These are phyloP conservation scores for Bombus affinis DNA, from an alignment of 1,140 invertebrate genomes.

Conservation along the genomic window DNA sequence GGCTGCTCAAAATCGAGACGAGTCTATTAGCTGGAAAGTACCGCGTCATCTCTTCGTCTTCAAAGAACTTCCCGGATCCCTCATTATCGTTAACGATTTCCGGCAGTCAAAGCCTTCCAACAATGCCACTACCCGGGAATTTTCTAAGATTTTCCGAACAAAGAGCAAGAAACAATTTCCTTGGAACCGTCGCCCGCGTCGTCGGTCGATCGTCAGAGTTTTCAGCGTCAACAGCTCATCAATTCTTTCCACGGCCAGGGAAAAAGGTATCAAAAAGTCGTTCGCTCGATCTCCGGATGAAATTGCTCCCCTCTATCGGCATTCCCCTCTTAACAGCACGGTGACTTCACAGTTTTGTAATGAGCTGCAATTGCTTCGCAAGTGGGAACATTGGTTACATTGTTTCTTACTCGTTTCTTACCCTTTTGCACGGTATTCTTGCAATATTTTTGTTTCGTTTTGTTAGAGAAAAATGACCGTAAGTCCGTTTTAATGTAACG, in stretches of 20 bases:
- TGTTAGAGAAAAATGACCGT: too few species aligned
- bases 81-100: conserved; percentile 44
- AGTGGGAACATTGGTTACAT: neutral
- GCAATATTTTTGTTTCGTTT: neutral
- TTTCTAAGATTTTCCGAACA: conserved; percentile 22
- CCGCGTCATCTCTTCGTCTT: conserved; percentile 9
- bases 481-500: too few species aligned
- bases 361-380: neutral
- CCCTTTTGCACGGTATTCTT: neutral
- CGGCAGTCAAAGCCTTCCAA: neutral
- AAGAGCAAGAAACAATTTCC: neutral
- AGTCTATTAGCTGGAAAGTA: conserved; percentile 30
- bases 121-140: neutral
- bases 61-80: conserved; percentile 13
- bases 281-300: neutral
- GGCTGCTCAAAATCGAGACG: conserved; percentile 11
- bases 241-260: neutral
- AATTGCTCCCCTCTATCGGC: neutral
- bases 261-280: neutral
- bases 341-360: conserved; percentile 18
- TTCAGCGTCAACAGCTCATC: neutral
- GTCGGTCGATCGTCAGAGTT: neutral
- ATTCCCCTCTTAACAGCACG: neutral
- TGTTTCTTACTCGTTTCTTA: neutral
- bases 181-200: too few species aligned